Conservation (phyloP, 2,888 invertebrate species). For the Patella caerulea region DNA sequence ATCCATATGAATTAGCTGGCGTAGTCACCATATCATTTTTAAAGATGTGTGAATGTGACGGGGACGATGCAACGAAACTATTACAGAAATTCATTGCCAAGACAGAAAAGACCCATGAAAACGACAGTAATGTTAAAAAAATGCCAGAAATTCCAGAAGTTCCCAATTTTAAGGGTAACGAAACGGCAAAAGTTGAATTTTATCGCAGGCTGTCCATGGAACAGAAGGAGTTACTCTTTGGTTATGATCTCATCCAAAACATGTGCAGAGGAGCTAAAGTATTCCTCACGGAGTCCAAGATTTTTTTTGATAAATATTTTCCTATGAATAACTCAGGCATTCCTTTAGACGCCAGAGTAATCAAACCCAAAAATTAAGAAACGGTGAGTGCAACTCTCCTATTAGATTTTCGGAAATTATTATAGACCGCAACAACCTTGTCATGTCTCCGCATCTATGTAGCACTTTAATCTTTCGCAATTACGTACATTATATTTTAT, state of each 20-base stretch:
- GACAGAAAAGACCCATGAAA: neutral
- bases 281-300: neutral
- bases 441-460: no score
- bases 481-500: no score
- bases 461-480: no score
- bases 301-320: neutral
- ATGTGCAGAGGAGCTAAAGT: neutral
- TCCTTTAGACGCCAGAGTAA: no score
- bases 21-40: neutral
- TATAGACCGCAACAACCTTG: no score
- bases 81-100: neutral
- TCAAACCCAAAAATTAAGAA: no score
- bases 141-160: neutral
- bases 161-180: neutral
- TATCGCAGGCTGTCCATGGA: neutral
- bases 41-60: conserved; percentile 8
- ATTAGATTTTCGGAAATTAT: no score
- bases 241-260: neutral
- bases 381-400: no score
- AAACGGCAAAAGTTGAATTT: neutral
- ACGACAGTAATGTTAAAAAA: neutral
- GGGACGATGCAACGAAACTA: neutral
- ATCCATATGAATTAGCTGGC: neutral
- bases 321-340: neutral
- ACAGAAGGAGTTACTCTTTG: neutral